Percentiles rank a stretch among this genome's conserved stretches.
phyloP scores from a whole-genome alignment of 1,140 invertebrate genomes.

The Bursaphelenchus mucronatus region DNA sequence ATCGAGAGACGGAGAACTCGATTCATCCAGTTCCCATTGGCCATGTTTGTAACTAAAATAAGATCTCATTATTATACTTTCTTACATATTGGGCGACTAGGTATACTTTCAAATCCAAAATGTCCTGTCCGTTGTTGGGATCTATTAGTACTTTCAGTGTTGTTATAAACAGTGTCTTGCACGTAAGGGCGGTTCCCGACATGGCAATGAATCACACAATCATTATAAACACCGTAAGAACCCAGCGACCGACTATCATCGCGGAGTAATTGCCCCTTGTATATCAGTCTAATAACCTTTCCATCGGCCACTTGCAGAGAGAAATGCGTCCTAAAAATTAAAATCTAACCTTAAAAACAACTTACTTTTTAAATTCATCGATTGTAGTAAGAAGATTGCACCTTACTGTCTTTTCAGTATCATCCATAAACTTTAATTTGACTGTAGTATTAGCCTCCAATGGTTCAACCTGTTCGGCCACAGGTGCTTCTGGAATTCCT shows the following conservation, averaged over 20 bases:
- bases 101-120: too few species aligned
- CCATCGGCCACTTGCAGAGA: slow-evolving; percentile 26
- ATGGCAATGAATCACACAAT: slow-evolving; percentile 49
- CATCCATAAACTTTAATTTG: slow-evolving; percentile 50
- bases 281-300: slow-evolving; percentile 47
- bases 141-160: slow-evolving; percentile 8
- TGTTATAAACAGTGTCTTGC: slow-evolving; percentile 4
- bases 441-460: slow-evolving; percentile 12
- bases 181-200: slow-evolving; percentile 32
- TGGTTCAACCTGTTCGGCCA: slow-evolving; percentile 6
- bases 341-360: slow-evolving; percentile 7
- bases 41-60: not conserved
- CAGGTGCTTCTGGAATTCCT: slow-evolving; percentile 4
- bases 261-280: slow-evolving; percentile 43
- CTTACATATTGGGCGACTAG: too few species aligned
- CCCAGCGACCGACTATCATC: slow-evolving; percentile 43
- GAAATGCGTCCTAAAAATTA: slow-evolving; percentile 35
- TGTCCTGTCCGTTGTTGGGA: not conserved
- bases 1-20: slow-evolving; percentile 23
- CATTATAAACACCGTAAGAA: slow-evolving; percentile 46
- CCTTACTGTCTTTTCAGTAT: slow-evolving; percentile 36
- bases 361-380: slow-evolving; percentile 49
- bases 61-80: too few species aligned
- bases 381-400: slow-evolving; percentile 36
- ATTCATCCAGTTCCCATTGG: not conserved